Evolutionary conservation across 2,888 invertebrate species (phyloP), one percentile per base, ranked within the genome.

Genomic region (Morpho helenor): DNA sequence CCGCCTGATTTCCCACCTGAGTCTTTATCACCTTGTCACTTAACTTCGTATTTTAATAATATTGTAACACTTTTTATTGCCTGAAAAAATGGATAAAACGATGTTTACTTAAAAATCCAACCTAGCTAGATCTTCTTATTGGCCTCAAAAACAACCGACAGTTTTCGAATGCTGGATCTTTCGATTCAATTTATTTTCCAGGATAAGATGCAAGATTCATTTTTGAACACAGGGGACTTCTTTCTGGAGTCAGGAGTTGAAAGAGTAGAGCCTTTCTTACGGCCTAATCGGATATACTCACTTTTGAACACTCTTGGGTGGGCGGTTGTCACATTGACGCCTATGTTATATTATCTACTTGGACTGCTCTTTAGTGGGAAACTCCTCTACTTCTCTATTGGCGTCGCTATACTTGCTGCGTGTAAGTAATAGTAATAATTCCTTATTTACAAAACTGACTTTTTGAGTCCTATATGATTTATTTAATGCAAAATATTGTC

Each of bases 161-260:
- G 9, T 7, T 9, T 9, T 43, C 42, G 9, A 43, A 43, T 9
- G 2, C 3, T 43, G 42, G 8, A 43, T 42, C 8, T 42, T 42
- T 42, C 7, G 41, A 3, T 23, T 42, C 9, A 45, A 31, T n/a
- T 0, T 45, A 31, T 23, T 43, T 52, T 55, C 44, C 80, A 94
- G 95, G 96, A 96, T 77, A 93, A 92, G 80, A 90, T 95, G 91
- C 92, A 93, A 70, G 95, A 95, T 22, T 95, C 95, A 62, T 96
- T 95, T 75, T 67, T 92, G 16, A 91, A 93, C 73, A 95, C 94
- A 2, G 96, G 96, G 9, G 95, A 96, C 79, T 97, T 96, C 81
- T 96, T 96, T 79, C 84, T 92, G 53, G 93, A 94, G 49, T 96
- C 96, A 6, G 96, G 95, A 4, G 92, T 95, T 7, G 89, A 93